phyloP scores from a whole-genome alignment of 2,888 invertebrate species.

The Thecocarcelia acutangulata region DNA sequence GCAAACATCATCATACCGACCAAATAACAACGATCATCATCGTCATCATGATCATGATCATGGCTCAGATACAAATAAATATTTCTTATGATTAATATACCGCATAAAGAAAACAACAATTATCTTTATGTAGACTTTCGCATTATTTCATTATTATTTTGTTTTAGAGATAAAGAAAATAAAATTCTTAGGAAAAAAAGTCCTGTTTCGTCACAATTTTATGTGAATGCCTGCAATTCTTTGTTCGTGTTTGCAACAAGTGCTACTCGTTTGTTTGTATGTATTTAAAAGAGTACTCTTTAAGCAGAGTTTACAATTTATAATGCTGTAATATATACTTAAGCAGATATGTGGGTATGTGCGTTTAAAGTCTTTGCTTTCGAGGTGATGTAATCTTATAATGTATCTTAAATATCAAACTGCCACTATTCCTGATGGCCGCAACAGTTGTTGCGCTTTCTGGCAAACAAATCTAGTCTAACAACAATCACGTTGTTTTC shows the following conservation, averaged over 20 bases:
- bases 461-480: slow-evolving; percentile 64
- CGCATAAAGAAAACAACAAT: slow-evolving; percentile 44
- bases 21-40: slow-evolving; percentile 7
- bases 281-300: slow-evolving; percentile 22
- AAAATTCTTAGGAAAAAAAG: slow-evolving; percentile 34
- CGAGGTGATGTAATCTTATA: slow-evolving; percentile 65
- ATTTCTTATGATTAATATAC: slow-evolving; percentile 52
- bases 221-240: background rate
- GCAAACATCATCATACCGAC: slow-evolving; percentile 26
- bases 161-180: background rate
- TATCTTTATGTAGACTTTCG: slow-evolving; percentile 34
- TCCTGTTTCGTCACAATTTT: slow-evolving; percentile 39
- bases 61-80: slow-evolving; percentile 40
- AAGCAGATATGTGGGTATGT: slow-evolving; percentile 32
- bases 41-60: slow-evolving; percentile 16
- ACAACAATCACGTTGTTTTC: slow-evolving; percentile 64
- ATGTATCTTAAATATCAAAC: slow-evolving; percentile 63
- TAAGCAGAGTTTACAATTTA: slow-evolving; percentile 31
- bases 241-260: slow-evolving; percentile 36
- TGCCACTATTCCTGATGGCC: slow-evolving; percentile 57
- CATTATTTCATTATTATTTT: slow-evolving; percentile 23
- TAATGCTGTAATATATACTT: slow-evolving; percentile 59
- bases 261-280: slow-evolving; percentile 49
- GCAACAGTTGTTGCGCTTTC: slow-evolving; percentile 18
- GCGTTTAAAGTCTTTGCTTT: slow-evolving; percentile 2